These are phyloP conservation scores for Leucoraja erinaceus DNA, from an alignment of 2,113 vertebrate genomes.

Conservation along the genomic window DNA sequence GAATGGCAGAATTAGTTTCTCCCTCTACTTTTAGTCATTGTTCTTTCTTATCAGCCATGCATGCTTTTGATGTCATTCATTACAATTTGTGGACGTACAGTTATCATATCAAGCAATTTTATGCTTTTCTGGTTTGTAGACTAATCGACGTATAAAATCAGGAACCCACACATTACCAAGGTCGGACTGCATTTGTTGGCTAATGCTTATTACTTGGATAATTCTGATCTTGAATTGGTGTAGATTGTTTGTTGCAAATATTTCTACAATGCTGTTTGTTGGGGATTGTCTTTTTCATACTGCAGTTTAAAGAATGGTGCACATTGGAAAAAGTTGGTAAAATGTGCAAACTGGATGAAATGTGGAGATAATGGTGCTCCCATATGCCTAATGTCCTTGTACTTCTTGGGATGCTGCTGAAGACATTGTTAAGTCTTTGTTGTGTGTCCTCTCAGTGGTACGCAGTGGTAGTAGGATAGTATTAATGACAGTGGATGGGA, in stretches of 20 bases:
- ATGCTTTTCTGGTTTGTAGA: too few species aligned
- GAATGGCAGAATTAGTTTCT: too few species aligned
- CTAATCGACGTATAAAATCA: too few species aligned
- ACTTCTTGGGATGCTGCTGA: not conserved
- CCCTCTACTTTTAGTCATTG: too few species aligned
- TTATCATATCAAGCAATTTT: too few species aligned
- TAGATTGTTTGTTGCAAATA: not conserved
- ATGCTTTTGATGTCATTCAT: too few species aligned
- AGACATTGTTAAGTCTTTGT: not conserved
- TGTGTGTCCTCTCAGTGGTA: not conserved
- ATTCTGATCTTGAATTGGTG: not conserved
- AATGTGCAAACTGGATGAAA: not conserved
- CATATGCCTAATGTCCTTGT: not conserved
- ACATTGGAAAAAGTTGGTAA: not conserved
- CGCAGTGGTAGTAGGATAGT: not conserved
- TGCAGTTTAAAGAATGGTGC: not conserved
- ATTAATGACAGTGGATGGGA: not conserved
- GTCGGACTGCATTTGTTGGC: not conserved
- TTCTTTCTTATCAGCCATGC: too few species aligned
- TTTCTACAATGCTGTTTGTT: not conserved
- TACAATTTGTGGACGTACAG: too few species aligned
- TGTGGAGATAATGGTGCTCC: not conserved
- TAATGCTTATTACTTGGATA: not conserved
- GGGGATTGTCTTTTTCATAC: not conserved
- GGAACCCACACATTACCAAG: too few species aligned